Percentiles rank a stretch among this genome's conserved stretches.
Evolutionary conservation across 2,113 vertebrate genomes (phyloP).

Genomic region (Prionailurus bengalensis): DNA sequence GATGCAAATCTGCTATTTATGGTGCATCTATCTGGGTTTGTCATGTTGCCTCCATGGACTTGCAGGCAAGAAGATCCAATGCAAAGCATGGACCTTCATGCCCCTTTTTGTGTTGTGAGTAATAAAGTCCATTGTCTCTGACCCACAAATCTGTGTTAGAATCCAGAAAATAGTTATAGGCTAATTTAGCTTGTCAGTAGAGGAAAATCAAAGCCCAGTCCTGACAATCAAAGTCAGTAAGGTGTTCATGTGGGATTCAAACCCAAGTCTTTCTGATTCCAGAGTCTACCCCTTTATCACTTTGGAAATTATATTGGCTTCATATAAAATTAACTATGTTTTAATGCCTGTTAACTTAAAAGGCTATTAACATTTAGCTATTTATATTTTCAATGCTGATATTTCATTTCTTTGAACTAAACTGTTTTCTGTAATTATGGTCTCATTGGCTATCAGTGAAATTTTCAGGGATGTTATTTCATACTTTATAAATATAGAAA

Average conservation of each 20-base stretch:
- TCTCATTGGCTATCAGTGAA: neutral
- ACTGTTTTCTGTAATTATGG: neutral
- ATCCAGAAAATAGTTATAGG: neutral
- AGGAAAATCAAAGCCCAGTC: neutral
- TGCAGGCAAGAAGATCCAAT: neutral
- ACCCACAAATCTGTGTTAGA: neutral
- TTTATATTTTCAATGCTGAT: neutral
- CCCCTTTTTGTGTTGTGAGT: neutral
- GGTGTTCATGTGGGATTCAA: neutral
- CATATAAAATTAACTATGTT: neutral
- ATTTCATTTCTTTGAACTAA: conserved; percentile 46
- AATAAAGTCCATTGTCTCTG: neutral
- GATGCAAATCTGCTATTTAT: neutral
- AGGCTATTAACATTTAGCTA: neutral
- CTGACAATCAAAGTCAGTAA: neutral
- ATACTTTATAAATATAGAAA: neutral
- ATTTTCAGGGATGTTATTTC: conserved; percentile 16
- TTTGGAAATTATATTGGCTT: neutral
- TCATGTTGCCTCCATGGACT: neutral
- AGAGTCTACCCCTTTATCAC: neutral
- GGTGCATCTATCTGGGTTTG: too few relatives aligned
- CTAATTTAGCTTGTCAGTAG: neutral
- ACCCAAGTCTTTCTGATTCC: neutral
- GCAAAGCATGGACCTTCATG: neutral
- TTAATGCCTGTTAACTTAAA: neutral